A percentile compares a stretch with the other conserved stretches of the same genome.
Evolutionary conservation across 1,140 invertebrate species (phyloP).

Genomic region (Caenorhabditis elegans): DNA sequence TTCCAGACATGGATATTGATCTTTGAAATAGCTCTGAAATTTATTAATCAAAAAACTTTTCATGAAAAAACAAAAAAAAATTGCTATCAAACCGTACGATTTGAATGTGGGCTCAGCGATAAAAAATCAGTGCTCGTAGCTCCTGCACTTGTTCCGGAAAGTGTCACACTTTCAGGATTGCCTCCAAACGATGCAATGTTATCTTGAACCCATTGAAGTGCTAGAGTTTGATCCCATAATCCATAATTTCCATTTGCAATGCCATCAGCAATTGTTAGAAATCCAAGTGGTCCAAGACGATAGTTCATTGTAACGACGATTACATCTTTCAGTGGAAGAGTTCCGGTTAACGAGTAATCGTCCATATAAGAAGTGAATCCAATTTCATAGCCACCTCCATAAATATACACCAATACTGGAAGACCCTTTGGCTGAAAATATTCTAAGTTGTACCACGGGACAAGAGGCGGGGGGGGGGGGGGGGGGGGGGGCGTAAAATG

Average conservation of each 20-base stretch:
- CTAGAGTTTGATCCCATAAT: constrained; percentile 81
- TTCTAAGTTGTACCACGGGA: neutral
- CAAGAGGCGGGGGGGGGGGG: too few relatives aligned
- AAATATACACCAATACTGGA: constrained; percentile 78
- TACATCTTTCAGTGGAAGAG: constrained; percentile 72
- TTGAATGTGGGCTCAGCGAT: constrained; percentile 78
- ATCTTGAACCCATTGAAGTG: constrained; percentile 70
- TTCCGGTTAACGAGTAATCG: constrained; percentile 74
- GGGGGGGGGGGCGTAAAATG: too few relatives aligned
- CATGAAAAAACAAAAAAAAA: too few relatives aligned
- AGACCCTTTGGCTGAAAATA: constrained; percentile 34
- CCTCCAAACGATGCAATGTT: constrained; percentile 65
- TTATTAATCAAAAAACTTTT: too few relatives aligned
- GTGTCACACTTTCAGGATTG: constrained; percentile 70
- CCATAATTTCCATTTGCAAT: constrained; percentile 68
- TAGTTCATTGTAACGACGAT: constrained; percentile 76
- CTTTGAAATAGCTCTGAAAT: constrained; percentile 41
- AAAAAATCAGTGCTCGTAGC: constrained; percentile 79
- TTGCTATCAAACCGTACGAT: too few relatives aligned
- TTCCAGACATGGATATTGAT: constrained; percentile 44
- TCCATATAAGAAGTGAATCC: constrained; percentile 72
- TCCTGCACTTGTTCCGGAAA: constrained; percentile 73
- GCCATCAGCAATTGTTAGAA: constrained; percentile 52
- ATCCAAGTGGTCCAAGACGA: constrained; percentile 71
- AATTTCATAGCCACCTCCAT: constrained; percentile 78